Conservation (phyloP, 2,888 invertebrate genomes). For the Tyria jacobaeae region DNA sequence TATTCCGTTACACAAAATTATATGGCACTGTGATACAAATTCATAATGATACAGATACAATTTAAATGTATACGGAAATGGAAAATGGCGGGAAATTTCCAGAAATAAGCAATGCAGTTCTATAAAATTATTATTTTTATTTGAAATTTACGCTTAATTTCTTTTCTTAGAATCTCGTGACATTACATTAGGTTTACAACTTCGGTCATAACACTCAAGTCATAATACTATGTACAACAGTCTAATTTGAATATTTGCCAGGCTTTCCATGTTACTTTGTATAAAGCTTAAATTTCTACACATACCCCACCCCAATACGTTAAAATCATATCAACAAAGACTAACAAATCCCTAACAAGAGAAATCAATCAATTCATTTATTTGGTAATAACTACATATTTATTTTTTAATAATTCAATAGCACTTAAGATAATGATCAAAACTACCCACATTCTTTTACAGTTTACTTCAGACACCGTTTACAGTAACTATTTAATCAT, state of each 20-base stretch:
- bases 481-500: background rate
- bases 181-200: background rate
- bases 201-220: background rate
- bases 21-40: background rate
- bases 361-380: background rate
- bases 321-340: too few species aligned
- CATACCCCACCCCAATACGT: background rate
- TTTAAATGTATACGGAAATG: background rate
- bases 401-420: too few species aligned
- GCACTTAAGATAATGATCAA: too few species aligned
- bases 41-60: background rate
- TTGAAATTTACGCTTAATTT: background rate
- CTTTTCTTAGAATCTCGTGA: background rate
- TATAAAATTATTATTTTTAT: background rate
- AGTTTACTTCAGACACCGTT: background rate
- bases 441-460: background rate
- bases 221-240: background rate
- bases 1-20: background rate
- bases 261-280: background rate
- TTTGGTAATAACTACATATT: too few species aligned
- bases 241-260: background rate
- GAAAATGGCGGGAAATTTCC: conserved; percentile 16
- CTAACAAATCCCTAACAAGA: too few species aligned
- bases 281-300: background rate
- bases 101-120: background rate